Percentiles rank a stretch among this genome's conserved stretches.
Evolutionary conservation across 2,113 vertebrate genomes (phyloP).

Genomic region (Pseudopipra pipra): DNA sequence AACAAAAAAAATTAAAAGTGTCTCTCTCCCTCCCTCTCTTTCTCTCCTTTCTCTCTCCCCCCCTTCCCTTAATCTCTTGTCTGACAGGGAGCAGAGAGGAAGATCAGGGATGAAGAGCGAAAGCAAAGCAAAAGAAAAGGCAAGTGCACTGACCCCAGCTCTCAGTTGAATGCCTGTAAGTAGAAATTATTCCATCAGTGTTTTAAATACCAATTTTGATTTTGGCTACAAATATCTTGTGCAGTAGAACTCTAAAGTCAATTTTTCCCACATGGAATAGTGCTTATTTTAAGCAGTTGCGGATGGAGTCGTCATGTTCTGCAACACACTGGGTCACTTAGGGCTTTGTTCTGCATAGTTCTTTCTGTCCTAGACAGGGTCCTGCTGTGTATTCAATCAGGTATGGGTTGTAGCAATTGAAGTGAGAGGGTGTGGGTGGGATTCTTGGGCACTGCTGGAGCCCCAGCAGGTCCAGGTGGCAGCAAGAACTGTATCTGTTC

Average conservation of each 20-base stretch:
- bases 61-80: not conserved
- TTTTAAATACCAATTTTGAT: not conserved
- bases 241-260: not conserved
- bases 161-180: constrained; percentile 82
- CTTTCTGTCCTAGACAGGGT: not conserved
- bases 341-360: not conserved
- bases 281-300: not conserved
- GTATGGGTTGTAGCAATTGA: not conserved
- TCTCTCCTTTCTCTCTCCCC: not conserved
- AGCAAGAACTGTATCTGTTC: not conserved
- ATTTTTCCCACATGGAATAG: not conserved
- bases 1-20: not conserved
- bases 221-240: not conserved
- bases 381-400: not conserved
- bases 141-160: constrained; percentile 82
- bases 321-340: not conserved
- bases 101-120: constrained; percentile 97
- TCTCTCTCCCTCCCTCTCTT: not conserved
- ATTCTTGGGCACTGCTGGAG: not conserved
- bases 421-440: not conserved
- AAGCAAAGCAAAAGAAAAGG: constrained; percentile 98
- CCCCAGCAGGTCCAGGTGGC: not conserved
- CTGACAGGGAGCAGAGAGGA: constrained; percentile 90
- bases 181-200: constrained; percentile 24
- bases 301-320: not conserved